Percentiles rank a stretch among this genome's conserved stretches.
Conservation (phyloP, 2,113 vertebrate genomes). For the Pluvianellus socialis region DNA sequence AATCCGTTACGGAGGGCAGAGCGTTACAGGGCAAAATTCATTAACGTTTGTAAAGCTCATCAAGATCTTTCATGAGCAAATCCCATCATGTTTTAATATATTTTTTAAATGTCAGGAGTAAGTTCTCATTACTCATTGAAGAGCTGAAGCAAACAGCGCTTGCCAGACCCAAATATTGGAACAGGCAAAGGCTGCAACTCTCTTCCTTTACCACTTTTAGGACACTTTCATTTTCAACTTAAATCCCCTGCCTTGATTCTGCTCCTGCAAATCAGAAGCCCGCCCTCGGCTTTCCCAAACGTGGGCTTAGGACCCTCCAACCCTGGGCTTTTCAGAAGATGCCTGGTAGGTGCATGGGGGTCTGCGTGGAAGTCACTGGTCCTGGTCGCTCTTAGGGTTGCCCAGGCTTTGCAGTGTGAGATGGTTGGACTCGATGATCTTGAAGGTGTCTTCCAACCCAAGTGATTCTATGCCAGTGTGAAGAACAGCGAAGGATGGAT, state of each 20-base stretch:
- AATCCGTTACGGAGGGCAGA: background rate
- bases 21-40: slow-evolving; percentile 42
- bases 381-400: background rate
- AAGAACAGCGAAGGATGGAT: background rate
- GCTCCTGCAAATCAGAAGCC: background rate
- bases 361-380: background rate
- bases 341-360: background rate
- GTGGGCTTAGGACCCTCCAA: background rate
- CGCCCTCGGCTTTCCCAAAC: background rate
- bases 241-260: background rate
- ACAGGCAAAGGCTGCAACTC: background rate
- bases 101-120: slow-evolving; percentile 14
- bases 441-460: too few relatives aligned
- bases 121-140: slow-evolving; percentile 33
- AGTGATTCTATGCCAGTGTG: background rate
- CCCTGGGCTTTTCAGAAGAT: background rate
- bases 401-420: background rate
- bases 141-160: background rate
- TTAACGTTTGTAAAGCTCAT: slow-evolving; percentile 49
- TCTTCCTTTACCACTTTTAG: background rate
- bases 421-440: too few relatives aligned
- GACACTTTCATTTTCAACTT: background rate
- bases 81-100: slow-evolving; percentile 38
- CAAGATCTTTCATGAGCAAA: slow-evolving; percentile 54
- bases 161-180: background rate